Conservation (phyloP, 1,140 invertebrate genomes). For the Drosophila bocki region DNA sequence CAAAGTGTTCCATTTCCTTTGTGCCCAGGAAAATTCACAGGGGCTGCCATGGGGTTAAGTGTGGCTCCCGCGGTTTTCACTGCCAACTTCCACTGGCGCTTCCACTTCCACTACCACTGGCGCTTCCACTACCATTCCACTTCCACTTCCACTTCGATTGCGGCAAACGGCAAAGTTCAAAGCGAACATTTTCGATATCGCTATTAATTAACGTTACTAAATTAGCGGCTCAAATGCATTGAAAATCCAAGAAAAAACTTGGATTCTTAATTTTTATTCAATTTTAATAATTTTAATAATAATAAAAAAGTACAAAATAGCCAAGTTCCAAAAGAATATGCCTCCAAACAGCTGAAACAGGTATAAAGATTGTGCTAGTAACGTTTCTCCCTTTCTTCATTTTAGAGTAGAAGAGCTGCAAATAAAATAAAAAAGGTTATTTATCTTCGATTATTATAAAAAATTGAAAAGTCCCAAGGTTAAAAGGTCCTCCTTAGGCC, state of each 20-base stretch:
- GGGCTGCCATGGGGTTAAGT: constrained; percentile 33
- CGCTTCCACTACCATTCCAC: constrained; percentile 1
- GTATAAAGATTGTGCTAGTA: no score
- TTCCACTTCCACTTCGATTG: constrained; percentile 11
- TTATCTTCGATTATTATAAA: no score
- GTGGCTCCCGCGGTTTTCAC: constrained; percentile 58
- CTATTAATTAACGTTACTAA: constrained; percentile 81
- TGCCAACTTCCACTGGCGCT: constrained; percentile 4
- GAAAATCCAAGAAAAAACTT: not conserved
- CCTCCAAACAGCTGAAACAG: no score
- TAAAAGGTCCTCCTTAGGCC: no score
- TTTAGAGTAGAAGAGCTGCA: no score
- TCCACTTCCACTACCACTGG: constrained; percentile 3
- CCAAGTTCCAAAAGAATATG: no score
- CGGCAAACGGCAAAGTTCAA: constrained; percentile 69
- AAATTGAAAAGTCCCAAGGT: no score
- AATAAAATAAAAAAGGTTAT: no score
- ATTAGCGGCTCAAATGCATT: constrained; percentile 60
- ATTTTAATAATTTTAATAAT: no score
- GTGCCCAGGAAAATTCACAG: constrained; percentile 33
- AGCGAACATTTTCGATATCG: constrained; percentile 74
- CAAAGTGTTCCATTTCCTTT: constrained; percentile 78
- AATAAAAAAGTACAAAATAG: no score
- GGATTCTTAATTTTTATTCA: not conserved
- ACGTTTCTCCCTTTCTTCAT: no score